Evolutionary conservation across 2,888 invertebrate species (phyloP).

Genomic region (Lumbricus terrestris): DNA sequence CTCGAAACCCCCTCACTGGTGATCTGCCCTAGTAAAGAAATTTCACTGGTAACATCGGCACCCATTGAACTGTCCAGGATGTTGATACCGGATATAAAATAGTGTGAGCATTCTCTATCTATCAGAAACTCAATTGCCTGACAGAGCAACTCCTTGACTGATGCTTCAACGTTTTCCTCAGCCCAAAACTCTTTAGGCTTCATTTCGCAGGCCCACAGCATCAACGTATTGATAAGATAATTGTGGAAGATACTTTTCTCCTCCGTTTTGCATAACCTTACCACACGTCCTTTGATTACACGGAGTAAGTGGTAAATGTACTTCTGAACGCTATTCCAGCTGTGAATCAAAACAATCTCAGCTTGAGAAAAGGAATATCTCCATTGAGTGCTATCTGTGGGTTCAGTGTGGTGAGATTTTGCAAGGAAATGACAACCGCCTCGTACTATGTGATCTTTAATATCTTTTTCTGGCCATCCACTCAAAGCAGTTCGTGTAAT

Average conservation of each 20-base stretch:
- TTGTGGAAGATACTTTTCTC: background rate
- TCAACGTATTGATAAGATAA: background rate
- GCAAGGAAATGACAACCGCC: conserved; percentile 6
- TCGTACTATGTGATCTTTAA: background rate
- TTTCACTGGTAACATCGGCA: background rate
- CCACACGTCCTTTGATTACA: background rate
- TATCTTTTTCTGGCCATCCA: background rate
- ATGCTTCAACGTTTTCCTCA: background rate
- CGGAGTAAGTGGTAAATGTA: background rate
- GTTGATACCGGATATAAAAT: conserved; percentile 9
- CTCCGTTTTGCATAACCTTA: background rate
- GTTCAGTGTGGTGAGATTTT: background rate
- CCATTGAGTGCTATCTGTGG: background rate
- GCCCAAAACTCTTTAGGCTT: background rate
- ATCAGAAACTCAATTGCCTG: background rate
- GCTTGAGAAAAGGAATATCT: conserved; percentile 18
- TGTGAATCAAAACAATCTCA: background rate
- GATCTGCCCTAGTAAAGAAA: background rate
- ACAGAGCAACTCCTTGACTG: background rate
- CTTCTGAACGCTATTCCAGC: background rate
- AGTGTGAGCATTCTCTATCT: background rate
- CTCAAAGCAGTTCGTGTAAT: background rate
- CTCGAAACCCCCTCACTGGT: background rate
- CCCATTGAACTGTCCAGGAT: background rate
- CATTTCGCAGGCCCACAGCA: conserved; percentile 14